A percentile compares a stretch with the other conserved stretches of the same genome.
These are phyloP conservation scores for Radopholus similis DNA, from an alignment of 1,140 invertebrate species.

Conservation along the genomic window DNA sequence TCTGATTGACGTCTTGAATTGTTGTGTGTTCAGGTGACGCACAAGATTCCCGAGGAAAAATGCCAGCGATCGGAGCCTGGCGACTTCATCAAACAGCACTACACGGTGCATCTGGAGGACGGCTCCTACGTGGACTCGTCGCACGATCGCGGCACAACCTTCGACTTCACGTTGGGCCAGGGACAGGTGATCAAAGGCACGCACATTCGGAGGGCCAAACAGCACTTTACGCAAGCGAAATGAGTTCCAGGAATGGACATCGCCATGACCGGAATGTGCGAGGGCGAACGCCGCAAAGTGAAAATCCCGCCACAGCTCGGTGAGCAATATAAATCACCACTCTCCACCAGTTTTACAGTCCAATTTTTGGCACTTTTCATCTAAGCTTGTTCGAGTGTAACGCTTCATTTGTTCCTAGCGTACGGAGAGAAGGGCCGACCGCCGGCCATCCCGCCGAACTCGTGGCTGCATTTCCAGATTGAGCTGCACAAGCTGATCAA, in stretches of 20 bases:
- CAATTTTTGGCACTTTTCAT: not conserved
- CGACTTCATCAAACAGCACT: slow-evolving; percentile 55
- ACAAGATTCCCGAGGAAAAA: slow-evolving; percentile 32
- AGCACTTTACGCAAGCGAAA: too few species aligned
- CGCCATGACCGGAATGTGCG: slow-evolving; percentile 63
- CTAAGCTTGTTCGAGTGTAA: slow-evolving; percentile 2
- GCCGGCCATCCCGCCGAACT: slow-evolving; percentile 62
- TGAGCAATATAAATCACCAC: slow-evolving; percentile 6
- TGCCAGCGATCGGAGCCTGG: slow-evolving; percentile 34
- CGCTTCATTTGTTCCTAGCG: slow-evolving; percentile 14
- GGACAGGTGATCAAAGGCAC: slow-evolving; percentile 61
- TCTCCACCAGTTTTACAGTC: not conserved
- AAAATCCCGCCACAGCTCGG: slow-evolving; percentile 64
- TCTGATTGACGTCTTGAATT: not conserved
- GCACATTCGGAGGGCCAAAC: slow-evolving; percentile 18
- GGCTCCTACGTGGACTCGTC: slow-evolving; percentile 65
- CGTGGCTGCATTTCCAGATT: slow-evolving; percentile 54
- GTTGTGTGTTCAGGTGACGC: slow-evolving; percentile 38
- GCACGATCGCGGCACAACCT: slow-evolving; percentile 62
- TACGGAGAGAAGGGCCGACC: slow-evolving; percentile 63
- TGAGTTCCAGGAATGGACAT: slow-evolving; percentile 48
- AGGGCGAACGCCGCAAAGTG: slow-evolving; percentile 64
- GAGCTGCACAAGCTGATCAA: slow-evolving; percentile 49
- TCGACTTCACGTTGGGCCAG: slow-evolving; percentile 63
- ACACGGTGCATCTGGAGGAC: slow-evolving; percentile 61